Conservation (phyloP, 2,797 vertebrate species). For the Neosilurus hyrtlii region DNA sequence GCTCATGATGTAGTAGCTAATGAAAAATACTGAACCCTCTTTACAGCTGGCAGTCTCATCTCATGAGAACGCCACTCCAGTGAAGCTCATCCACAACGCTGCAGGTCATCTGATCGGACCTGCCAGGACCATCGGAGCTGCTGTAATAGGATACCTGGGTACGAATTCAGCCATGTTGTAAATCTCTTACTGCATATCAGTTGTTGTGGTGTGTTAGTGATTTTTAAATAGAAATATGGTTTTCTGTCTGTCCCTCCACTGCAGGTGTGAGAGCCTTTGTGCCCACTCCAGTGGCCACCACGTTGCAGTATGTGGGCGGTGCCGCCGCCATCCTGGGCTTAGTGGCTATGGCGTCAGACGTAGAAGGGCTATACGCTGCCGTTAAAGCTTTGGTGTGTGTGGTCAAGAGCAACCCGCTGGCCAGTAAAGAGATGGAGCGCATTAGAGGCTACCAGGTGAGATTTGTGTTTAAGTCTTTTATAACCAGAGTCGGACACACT, state of each 20-base stretch:
- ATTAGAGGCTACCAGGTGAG: slow-evolving; percentile 96
- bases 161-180: slow-evolving; percentile 42
- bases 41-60: slow-evolving; percentile 89
- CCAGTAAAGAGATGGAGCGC: slow-evolving; percentile 99
- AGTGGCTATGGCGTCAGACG: slow-evolving; percentile 98
- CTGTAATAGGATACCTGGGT: slow-evolving; percentile 95
- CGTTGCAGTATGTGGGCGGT: slow-evolving; percentile 93
- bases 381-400: slow-evolving; percentile 98
- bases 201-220: not conserved
- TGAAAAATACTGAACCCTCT: not conserved
- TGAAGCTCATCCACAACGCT: slow-evolving; percentile 92
- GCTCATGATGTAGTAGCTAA: not conserved
- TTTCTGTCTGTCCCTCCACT: not conserved
- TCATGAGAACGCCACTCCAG: slow-evolving; percentile 96
- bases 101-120: slow-evolving; percentile 93
- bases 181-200: not conserved
- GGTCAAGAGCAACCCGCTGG: slow-evolving; percentile 94
- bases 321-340: slow-evolving; percentile 95
- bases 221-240: not conserved
- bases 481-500: not conserved
- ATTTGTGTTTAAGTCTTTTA: not conserved
- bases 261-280: slow-evolving; percentile 93
- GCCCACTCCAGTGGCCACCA: slow-evolving; percentile 93
- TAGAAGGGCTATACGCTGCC: slow-evolving; percentile 95
- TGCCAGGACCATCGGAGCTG: slow-evolving; percentile 88